Base-by-base conservation (phyloP, 1,140 invertebrate species). In the Aphaenogaster rudis region DNA sequence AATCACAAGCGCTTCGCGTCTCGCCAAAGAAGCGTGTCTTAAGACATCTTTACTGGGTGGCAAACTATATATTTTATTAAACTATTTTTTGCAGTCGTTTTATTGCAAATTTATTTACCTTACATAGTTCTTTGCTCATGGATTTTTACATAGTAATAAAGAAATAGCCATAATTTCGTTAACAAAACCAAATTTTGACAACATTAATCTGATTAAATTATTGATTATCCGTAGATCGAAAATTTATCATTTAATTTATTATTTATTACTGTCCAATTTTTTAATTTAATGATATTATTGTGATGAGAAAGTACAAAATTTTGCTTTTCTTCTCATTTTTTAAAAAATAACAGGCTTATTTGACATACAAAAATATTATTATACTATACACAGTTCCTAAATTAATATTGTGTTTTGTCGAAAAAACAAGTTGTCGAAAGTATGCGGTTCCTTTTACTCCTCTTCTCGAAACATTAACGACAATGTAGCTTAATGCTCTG, bases 401-500 rank as follows among this genome's bases (percentile, higher is more conserved):
- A 61, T 59, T 57, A 6, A 76, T 28, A 15, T 3, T 17, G 5
- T 4, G 28, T 57, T 42, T 45, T 39, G 67, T 28, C 8, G 76
- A 54, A 66, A 81, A 4, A 52, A 59, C 39, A 64, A 64, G 42
- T 81, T 78, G 81, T 57, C 36, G 1, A 42, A 66, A 42, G 66
- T 11, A 48, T 17, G 57, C 66, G 33, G 33, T 88, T 87, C 54
- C 52, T 48, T 81, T 71, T 33, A 57, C 15, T 52, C 4, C 33
- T 54, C 28, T 48, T 54, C 54, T 76, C 67, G 15, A 61, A 17
- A 17, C 42, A 54, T 79, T 59, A 74, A 48, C 74, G 59, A 54
- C 59, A 72, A 42, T 50, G 5, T 63, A 86, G 59, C 64, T 45
- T 86, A 87, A 89, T 78, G 85, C 84, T 89, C 84, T 42, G 59